These are phyloP conservation scores for Polyommatus icarus DNA, from an alignment of 2,888 invertebrate species.

Conservation along the genomic window DNA sequence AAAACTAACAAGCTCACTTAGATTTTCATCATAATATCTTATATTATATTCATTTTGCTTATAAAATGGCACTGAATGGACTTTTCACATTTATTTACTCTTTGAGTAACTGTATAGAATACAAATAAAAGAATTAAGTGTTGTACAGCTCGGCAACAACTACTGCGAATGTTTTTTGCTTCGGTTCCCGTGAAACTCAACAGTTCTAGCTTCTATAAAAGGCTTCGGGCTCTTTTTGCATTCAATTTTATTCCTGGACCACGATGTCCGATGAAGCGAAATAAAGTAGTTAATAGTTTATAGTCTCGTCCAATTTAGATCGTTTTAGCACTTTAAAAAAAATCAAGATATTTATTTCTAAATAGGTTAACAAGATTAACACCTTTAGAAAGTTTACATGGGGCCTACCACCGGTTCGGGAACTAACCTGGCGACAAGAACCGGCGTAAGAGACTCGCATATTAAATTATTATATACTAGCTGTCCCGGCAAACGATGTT, in stretches of 20 bases:
- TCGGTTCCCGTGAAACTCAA: constrained; percentile 17
- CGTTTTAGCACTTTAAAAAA: background rate
- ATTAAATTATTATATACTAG: background rate
- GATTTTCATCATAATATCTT: background rate
- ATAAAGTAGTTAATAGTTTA: constrained; percentile 20
- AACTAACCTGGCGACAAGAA: too few species aligned
- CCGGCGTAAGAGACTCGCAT: background rate
- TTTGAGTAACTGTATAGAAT: constrained; percentile 23
- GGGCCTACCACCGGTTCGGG: too few species aligned
- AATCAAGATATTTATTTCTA: too few species aligned
- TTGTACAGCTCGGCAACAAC: constrained; percentile 22
- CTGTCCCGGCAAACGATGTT: too few species aligned
- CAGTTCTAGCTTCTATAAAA: constrained; percentile 32
- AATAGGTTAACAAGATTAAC: too few species aligned
- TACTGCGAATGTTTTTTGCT: constrained; percentile 28
- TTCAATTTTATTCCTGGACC: constrained; percentile 33
- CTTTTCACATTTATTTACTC: constrained; percentile 19
- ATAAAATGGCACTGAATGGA: constrained; percentile 13
- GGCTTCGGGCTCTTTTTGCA: constrained; percentile 35
- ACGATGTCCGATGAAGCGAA: constrained; percentile 21
- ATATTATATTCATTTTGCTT: constrained; percentile 2
- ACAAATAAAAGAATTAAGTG: constrained; percentile 31
- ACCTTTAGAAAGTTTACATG: too few species aligned
- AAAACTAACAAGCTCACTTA: constrained; percentile 10
- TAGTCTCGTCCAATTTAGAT: constrained; percentile 19